These are phyloP conservation scores for Laticauda laticaudata DNA, from an alignment of 2,113 vertebrate species.

Conservation along the genomic window DNA sequence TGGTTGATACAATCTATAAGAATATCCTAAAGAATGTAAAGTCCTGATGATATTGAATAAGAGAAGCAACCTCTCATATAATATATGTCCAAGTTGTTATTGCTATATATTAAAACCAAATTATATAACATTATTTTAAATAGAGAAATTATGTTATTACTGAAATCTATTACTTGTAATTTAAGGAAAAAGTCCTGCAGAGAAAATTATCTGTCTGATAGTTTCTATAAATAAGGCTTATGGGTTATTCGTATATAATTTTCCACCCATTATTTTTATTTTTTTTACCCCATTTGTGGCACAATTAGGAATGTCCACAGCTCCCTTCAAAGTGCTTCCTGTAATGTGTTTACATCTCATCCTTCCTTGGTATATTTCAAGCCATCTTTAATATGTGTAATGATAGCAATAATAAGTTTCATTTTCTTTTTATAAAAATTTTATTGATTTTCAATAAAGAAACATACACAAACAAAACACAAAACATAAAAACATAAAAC, in stretches of 20 bases:
- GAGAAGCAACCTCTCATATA: not conserved
- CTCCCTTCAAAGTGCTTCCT: not conserved
- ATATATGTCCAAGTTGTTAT: not conserved
- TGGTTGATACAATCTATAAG: no score
- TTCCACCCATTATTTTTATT: not conserved
- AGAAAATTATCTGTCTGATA: not conserved
- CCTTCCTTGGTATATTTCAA: slow-evolving; percentile 16
- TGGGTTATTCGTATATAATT: not conserved
- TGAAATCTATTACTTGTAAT: no score
- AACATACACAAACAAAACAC: no score
- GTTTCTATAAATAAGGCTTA: not conserved
- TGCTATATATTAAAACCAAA: not conserved
- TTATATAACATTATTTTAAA: not conserved
- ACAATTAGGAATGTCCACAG: not conserved
- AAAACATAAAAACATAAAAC: no score
- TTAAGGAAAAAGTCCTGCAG: not conserved
- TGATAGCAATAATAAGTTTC: slow-evolving; percentile 5
- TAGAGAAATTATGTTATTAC: not conserved
- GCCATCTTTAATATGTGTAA: not conserved
- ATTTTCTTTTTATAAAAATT: not conserved
- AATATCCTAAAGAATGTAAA: no score
- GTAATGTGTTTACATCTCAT: not conserved
- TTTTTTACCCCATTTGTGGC: slow-evolving; percentile 12
- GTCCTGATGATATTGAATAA: no score
- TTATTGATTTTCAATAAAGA: no score